Evolutionary conservation across 2,113 vertebrate species (phyloP), one percentile per base, ranked within the genome.

Genomic region (Otis tarda): DNA sequence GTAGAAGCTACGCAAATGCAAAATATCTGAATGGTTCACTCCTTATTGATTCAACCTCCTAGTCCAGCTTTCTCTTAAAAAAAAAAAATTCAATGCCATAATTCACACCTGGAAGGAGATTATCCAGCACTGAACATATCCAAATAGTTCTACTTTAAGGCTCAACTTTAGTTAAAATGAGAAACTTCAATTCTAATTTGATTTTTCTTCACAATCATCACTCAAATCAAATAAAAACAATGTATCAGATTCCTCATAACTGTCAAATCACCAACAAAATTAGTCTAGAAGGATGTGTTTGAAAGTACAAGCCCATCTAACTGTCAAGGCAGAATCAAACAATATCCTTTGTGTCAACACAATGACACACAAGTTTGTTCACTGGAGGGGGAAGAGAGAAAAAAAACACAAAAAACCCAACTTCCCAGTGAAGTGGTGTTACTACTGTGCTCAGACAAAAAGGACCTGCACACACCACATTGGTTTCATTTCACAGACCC

Each of bases 401-500:
- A 43, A 64, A 33, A 28, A 52, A 41, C 63, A 33, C 43, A 52
- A n/a, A 56, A 30, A n/a, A 13, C 30, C n/a, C 21, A 61, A 6
- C 27, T 49, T 52, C 60, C 30, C 60, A 77, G 18, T 9, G 3
- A 68, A 52, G 59, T 56, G 90, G 71, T 90, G 80, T 89, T 79
- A 70, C 77, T 97, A 94, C 79, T 90, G 33, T 76, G 28, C 80
- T 95, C 85, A 91, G 80, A 97, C 82, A 97, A 97, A 98, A 95
- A 14, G 94, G 19, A 53, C 79, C 12, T 65, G 35, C 95, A 95
- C 85, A 91, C 75, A 96, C 59, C 65, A 31, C 97, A 92, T 5
- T 91, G 73, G 83, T 97, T 97, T 97, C 91, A 89, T 94, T 97
- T 97, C 98, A 94, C 94, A 98, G 91, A 96, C 91, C 93, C 82